Percentiles rank a stretch among this genome's conserved stretches.
These are phyloP conservation scores for Aricia agestis DNA, from an alignment of 1,140 invertebrate genomes.

Conservation along the genomic window DNA sequence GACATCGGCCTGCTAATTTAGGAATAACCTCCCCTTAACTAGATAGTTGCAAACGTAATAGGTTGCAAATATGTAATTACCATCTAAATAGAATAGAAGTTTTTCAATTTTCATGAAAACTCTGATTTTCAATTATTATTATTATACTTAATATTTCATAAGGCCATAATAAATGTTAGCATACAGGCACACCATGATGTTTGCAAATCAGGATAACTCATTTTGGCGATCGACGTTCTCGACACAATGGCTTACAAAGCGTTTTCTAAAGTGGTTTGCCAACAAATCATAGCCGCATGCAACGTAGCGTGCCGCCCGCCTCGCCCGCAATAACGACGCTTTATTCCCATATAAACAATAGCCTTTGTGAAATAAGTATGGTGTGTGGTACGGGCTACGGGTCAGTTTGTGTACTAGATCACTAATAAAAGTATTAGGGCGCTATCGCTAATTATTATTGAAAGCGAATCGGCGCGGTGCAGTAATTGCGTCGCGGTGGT, in stretches of 20 bases:
- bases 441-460: constrained; percentile 18
- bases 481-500: constrained; percentile 25
- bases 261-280: constrained; percentile 47
- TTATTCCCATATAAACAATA: constrained; percentile 3
- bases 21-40: too few relatives aligned
- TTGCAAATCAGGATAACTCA: not conserved
- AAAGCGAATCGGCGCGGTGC: constrained; percentile 21
- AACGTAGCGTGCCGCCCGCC: constrained; percentile 38
- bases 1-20: too few relatives aligned
- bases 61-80: too few relatives aligned
- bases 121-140: too few relatives aligned
- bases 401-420: not conserved
- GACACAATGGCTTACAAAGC: constrained; percentile 47
- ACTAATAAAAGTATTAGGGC: constrained; percentile 9
- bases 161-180: too few relatives aligned
- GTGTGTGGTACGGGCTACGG: not conserved
- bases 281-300: constrained; percentile 39
- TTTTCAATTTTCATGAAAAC: too few relatives aligned
- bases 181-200: not conserved
- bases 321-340: constrained; percentile 1
- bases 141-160: too few relatives aligned
- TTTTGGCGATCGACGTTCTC: not conserved
- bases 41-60: too few relatives aligned
- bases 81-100: too few relatives aligned
- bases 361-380: not conserved